Conservation (phyloP, 2,113 vertebrate genomes). For the Brachypodius melanocephalos region DNA sequence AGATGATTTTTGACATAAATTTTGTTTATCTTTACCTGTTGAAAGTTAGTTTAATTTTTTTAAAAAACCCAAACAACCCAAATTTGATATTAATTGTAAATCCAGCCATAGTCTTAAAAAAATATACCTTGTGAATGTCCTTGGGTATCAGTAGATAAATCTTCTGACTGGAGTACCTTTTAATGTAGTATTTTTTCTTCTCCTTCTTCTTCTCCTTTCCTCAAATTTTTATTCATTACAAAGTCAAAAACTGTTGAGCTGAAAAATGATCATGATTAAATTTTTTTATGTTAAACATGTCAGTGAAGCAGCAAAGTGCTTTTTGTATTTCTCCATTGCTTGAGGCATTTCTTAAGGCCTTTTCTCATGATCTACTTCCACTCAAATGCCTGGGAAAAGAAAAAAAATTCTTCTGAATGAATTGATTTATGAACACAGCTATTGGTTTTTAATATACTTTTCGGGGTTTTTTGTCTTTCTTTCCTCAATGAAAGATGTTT, state of each 20-base stretch:
- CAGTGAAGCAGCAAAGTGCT: conserved; percentile 35
- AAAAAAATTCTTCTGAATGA: neutral
- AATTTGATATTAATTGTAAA: neutral
- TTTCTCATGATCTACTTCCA: conserved; percentile 10
- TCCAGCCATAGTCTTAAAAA: neutral
- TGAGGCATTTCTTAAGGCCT: conserved; percentile 1
- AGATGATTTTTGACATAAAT: neutral
- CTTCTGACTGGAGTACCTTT: neutral
- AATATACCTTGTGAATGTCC: neutral
- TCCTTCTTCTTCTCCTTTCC: neutral
- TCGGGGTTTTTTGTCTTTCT: neutral
- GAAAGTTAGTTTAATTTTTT: neutral
- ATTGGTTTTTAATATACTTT: neutral
- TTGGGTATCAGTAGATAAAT: neutral
- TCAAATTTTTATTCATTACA: neutral
- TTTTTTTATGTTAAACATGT: conserved; percentile 47
- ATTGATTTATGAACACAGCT: neutral
- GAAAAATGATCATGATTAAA: conserved; percentile 36
- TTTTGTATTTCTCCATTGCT: conserved; percentile 38
- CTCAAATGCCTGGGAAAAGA: neutral
- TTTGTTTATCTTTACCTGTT: neutral
- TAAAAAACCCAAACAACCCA: neutral
- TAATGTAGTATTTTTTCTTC: neutral
- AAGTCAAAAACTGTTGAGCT: conserved; percentile 26
- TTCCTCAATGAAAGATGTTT: neutral